Conservation (phyloP, 2,113 vertebrate genomes). For the Scolopax mira region DNA sequence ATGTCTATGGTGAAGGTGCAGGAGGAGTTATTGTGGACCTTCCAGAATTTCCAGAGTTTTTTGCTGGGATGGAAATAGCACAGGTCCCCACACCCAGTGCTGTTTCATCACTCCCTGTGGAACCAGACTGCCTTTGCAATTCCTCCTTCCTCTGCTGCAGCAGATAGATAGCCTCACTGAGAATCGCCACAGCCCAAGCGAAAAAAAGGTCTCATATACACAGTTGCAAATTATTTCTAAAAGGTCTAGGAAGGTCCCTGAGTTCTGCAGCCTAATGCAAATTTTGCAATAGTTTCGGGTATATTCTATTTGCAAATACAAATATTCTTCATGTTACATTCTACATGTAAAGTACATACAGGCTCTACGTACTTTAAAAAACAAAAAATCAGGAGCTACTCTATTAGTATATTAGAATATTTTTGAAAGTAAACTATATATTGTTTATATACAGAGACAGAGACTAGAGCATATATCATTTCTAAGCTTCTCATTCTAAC, state of each 20-base stretch:
- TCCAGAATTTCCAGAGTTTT: not conserved
- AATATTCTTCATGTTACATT: too few species aligned
- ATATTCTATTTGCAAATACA: not conserved
- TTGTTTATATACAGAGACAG: not conserved
- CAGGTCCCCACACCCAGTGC: not conserved
- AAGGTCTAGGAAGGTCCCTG: not conserved
- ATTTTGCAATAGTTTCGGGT: not conserved
- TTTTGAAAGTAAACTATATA: not conserved
- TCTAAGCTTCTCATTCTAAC: not conserved
- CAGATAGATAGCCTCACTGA: not conserved
- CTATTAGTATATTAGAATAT: too few species aligned
- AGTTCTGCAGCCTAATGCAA: not conserved
- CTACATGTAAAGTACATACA: too few species aligned
- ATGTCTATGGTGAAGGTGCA: not conserved
- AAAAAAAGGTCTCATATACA: not conserved
- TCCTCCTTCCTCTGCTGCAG: not conserved
- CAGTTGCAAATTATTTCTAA: not conserved
- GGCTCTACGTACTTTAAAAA: too few species aligned
- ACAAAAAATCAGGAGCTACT: too few species aligned
- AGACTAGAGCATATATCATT: not conserved
- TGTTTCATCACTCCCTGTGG: not conserved
- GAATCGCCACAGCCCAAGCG: not conserved
- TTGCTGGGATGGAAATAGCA: not conserved
- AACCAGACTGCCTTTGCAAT: not conserved
- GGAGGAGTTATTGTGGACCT: not conserved